Evolutionary conservation across 2,113 vertebrate genomes (phyloP).

Genomic region (Dromaius novaehollandiae): DNA sequence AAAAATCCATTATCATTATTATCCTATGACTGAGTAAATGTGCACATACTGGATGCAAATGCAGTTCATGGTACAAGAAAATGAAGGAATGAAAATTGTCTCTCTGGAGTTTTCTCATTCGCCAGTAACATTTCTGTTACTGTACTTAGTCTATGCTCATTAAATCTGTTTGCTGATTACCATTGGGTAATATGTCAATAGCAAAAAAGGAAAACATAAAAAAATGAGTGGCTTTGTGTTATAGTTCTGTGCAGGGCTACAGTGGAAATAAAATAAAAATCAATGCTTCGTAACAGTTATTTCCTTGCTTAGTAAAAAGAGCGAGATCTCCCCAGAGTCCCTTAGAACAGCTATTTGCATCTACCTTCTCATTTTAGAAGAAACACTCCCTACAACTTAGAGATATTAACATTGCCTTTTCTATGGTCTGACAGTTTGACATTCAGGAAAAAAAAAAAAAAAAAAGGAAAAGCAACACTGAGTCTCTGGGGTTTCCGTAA

Average conservation of each 20-base stretch:
- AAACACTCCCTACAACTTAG: neutral
- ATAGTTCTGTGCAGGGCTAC: neutral
- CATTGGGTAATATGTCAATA: conserved; percentile 27
- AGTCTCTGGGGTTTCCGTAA: neutral
- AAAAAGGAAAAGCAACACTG: neutral
- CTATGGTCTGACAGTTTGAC: neutral
- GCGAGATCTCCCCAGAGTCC: neutral
- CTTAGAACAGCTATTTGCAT: neutral
- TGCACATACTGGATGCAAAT: conserved; percentile 41
- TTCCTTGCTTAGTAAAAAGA: neutral
- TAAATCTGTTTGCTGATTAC: conserved; percentile 58
- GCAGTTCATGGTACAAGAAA: conserved; percentile 37
- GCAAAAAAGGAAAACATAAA: conserved; percentile 23
- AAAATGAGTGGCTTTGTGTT: neutral
- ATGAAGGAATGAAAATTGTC: conserved; percentile 20
- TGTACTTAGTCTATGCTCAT: conserved; percentile 27
- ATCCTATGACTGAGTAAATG: conserved; percentile 52
- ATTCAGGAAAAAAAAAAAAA: neutral
- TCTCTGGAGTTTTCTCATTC: conserved; percentile 49
- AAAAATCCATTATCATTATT: conserved; percentile 48
- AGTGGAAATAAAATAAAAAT: conserved; percentile 9
- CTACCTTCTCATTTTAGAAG: neutral
- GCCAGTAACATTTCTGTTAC: neutral
- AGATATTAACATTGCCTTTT: conserved; percentile 16
- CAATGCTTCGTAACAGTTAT: neutral